These are phyloP conservation scores for Menidia menidia DNA, from an alignment of 2,797 vertebrate genomes.

Conservation along the genomic window DNA sequence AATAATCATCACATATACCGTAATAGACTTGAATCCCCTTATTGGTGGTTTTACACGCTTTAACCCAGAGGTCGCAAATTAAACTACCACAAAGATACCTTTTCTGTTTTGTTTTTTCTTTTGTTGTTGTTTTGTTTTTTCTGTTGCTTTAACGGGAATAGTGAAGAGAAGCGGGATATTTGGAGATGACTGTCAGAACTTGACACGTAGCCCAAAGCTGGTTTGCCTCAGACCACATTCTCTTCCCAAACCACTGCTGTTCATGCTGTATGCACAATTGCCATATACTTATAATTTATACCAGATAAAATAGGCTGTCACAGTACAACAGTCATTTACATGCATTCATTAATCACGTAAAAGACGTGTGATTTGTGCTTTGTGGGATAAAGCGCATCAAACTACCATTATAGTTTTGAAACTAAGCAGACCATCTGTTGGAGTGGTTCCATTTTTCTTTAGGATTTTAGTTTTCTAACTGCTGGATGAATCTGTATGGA, in stretches of 20 bases:
- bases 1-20: neutral
- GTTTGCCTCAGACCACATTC: no score
- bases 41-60: slow-evolving; percentile 35
- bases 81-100: neutral
- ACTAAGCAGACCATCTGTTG: slow-evolving; percentile 25
- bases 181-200: no score
- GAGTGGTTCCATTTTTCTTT: slow-evolving; percentile 4
- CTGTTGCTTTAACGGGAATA: neutral
- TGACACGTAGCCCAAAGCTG: neutral
- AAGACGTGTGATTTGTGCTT: neutral
- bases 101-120: neutral
- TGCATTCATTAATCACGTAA: neutral
- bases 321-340: no score
- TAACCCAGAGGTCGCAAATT: neutral
- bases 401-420: slow-evolving; percentile 38
- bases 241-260: no score
- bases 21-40: slow-evolving; percentile 7
- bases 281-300: neutral
- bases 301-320: neutral
- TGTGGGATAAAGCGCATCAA: slow-evolving; percentile 23
- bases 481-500: slow-evolving; percentile 54
- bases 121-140: neutral
- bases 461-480: slow-evolving; percentile 20
- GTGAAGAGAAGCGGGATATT: neutral
- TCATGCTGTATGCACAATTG: no score